A percentile compares a stretch with the other conserved stretches of the same genome.
phyloP scores from a whole-genome alignment of 2,888 invertebrate genomes.

The Palloptera scutellata region DNA sequence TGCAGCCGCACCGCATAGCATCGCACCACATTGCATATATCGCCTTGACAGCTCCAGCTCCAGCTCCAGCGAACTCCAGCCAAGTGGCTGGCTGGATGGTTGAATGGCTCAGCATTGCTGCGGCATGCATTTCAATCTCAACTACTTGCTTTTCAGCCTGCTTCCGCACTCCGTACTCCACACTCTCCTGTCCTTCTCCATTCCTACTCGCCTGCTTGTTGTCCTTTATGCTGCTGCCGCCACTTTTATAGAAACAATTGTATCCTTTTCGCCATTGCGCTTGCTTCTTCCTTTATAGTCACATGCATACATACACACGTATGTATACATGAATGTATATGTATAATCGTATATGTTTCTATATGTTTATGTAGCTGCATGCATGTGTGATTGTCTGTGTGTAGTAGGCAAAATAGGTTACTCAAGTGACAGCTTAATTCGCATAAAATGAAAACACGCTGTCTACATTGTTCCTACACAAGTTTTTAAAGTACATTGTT shows the following conservation, averaged over 20 bases:
- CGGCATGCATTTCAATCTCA: not conserved
- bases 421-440: constrained; percentile 62
- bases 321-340: too few species aligned
- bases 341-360: too few species aligned
- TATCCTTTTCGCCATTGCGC: constrained; percentile 46
- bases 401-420: constrained; percentile 52
- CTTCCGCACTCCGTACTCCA: not conserved
- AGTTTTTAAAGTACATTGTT: too few species aligned
- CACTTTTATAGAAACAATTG: constrained; percentile 46
- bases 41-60: constrained; percentile 25
- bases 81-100: not conserved
- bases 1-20: constrained; percentile 10
- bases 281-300: not conserved
- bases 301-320: constrained; percentile 1
- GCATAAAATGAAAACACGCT: constrained; percentile 63
- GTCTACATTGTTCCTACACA: constrained; percentile 62
- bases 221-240: not conserved
- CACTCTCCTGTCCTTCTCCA: constrained; percentile 14
- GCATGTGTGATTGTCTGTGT: constrained; percentile 25
- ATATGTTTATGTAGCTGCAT: not conserved
- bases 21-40: constrained; percentile 20
- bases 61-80: constrained; percentile 10
- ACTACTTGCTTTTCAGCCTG: not conserved
- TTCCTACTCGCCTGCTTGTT: constrained; percentile 13
- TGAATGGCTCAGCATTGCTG: not conserved